Base-by-base conservation (phyloP, 2,888 invertebrate species). In the Cosmia trapezina region DNA sequence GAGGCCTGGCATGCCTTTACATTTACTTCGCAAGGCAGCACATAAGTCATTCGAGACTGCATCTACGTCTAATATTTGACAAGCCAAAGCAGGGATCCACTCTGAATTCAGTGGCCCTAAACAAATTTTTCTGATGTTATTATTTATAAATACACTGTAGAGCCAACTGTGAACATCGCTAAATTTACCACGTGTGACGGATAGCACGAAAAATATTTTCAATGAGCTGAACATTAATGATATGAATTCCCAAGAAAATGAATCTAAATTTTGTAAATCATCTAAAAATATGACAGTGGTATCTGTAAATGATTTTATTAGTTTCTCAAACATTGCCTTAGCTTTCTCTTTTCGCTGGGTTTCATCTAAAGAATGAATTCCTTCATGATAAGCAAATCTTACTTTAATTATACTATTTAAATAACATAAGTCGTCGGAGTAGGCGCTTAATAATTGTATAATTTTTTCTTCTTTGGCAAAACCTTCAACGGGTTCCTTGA, bases 31-130 rank as follows among this genome's bases (percentile, higher is more conserved):
- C 3, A 96, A 90, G 51, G 96, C 95, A 88, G 93, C 92, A 74
- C 96, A 95, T 67, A 97, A 90, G 71, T 96, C 95, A 61, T 88
- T 89, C 0, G 97, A 96, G 33, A 97, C 96, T 1, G 96, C 97
- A 63, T 93, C 90, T 0, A 97, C 97, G 64, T 97, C 96, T 78
- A 97, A 91, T 85, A 97, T 95, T 91, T 97, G 97, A 81, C 97
- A 97, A 45, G 97, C 96, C 45, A 97, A 91, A 43, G 96, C 90
- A 1, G 96, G 91, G 60, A 97, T 91, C 89, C 93, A 93, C 4
- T 89, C 82, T 1, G 90, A 73, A 41, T 92, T 84, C 68, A 97
- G 84, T 22, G 96, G 94, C 1, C 89, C 89, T 66, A 97, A 85
- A 7, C 92, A 88, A 56, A 95, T 93, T 89, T 96, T 95, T 82